Evolutionary conservation across 2,113 vertebrate genomes (phyloP).

Genomic region (Tretioscincus oriximinensis): DNA sequence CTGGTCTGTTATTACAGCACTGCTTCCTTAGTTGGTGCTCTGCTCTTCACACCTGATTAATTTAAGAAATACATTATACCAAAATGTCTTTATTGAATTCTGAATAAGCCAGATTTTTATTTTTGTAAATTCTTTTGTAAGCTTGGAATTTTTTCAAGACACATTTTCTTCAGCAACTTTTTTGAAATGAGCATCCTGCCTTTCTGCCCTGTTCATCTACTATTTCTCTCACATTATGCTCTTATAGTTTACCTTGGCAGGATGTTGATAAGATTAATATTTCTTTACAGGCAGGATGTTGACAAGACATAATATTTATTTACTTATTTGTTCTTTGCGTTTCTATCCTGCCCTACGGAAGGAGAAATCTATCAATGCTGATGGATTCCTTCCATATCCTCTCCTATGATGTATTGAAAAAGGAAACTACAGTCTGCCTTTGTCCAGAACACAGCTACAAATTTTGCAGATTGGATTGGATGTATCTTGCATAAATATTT

Average conservation of each 20-base stretch:
- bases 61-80: constrained; percentile 7
- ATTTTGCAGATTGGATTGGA: neutral
- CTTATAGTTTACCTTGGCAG: neutral
- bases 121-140: neutral
- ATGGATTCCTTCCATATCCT: neutral
- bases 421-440: neutral
- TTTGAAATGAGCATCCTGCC: neutral
- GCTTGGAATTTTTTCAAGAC: neutral
- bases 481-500: neutral
- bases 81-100: neutral
- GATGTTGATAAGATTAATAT: too few species aligned
- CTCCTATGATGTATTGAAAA: neutral
- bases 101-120: neutral
- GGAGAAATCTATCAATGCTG: neutral
- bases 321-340: too few species aligned
- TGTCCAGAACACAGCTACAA: neutral
- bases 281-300: too few species aligned
- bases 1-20: neutral
- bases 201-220: neutral
- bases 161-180: constrained; percentile 7
- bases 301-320: too few species aligned
- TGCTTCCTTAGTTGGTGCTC: neutral
- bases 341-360: too few species aligned
- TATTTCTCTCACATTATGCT: neutral
- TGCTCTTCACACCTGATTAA: constrained; percentile 8